These are phyloP conservation scores for Atherix ibis DNA, from an alignment of 2,888 invertebrate genomes.

Conservation along the genomic window DNA sequence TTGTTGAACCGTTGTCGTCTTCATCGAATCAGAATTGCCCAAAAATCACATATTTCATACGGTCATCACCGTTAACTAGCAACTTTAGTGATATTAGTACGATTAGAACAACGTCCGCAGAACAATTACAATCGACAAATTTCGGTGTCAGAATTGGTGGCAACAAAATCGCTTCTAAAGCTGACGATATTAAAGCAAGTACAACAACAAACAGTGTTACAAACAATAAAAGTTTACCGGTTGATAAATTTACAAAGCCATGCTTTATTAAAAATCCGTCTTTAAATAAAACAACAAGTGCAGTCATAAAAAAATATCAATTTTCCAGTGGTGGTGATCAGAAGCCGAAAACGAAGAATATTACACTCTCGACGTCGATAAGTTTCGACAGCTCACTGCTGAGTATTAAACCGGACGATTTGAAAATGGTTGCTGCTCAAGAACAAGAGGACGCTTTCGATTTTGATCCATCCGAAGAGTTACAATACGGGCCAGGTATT, in stretches of 20 bases:
- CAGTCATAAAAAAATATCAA: conserved; percentile 6
- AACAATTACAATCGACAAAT: no score
- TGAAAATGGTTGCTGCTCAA: conserved; percentile 38
- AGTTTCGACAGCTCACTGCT: neutral
- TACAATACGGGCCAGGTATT: conserved; percentile 83
- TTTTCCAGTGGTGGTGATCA: neutral
- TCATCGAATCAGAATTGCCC: no score
- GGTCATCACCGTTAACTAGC: no score
- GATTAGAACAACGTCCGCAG: no score
- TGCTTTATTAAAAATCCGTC: conserved; percentile 10
- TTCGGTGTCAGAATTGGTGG: conserved; percentile 4
- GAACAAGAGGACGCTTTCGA: conserved; percentile 26
- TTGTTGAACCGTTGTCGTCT: no score
- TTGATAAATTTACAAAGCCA: neutral
- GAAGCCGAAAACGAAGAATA: neutral
- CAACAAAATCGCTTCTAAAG: conserved; percentile 2
- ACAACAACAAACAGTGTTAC: neutral
- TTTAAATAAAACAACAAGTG: conserved; percentile 8
- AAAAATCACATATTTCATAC: no score
- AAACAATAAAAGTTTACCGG: neutral
- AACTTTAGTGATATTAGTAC: no score
- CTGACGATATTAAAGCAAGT: neutral
- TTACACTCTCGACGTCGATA: neutral
- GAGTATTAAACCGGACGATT: conserved; percentile 8
- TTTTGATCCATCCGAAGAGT: conserved; percentile 52